Evolutionary conservation across 2,888 invertebrate genomes (phyloP).

Genomic region (Heteromurus nitidus): DNA sequence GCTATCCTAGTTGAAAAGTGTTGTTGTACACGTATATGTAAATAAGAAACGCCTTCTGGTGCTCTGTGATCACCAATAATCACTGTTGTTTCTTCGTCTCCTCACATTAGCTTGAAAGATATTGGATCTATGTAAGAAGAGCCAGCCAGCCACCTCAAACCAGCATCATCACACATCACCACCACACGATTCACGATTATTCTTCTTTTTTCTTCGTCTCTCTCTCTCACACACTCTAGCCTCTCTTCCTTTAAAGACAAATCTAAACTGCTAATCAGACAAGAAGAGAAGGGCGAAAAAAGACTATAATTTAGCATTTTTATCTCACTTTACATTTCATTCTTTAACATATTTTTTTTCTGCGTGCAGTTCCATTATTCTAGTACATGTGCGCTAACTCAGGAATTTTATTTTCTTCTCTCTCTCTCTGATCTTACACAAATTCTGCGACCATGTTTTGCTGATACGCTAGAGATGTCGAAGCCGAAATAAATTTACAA

Average conservation of each 20-base stretch:
- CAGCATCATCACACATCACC: background rate
- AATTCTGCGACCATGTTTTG: too few relatives aligned
- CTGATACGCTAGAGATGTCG: too few relatives aligned
- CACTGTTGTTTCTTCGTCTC: constrained; percentile 58
- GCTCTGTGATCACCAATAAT: constrained; percentile 67
- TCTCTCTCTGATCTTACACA: too few relatives aligned
- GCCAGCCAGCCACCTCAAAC: constrained; percentile 17
- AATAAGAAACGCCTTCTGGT: constrained; percentile 69
- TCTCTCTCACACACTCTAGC: too few relatives aligned
- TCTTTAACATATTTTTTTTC: background rate
- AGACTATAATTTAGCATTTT: constrained; percentile 58
- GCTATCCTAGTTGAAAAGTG: constrained; percentile 34
- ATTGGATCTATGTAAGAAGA: constrained; percentile 47
- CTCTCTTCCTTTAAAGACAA: constrained; percentile 56
- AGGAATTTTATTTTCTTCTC: too few relatives aligned
- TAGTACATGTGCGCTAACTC: too few relatives aligned
- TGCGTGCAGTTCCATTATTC: too few relatives aligned
- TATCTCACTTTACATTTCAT: constrained; percentile 42
- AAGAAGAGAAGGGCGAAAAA: constrained; percentile 53
- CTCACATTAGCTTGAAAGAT: constrained; percentile 48
- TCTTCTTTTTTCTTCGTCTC: too few relatives aligned
- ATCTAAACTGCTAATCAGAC: constrained; percentile 59
- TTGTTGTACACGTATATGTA: constrained; percentile 49
- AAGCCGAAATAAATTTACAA: too few relatives aligned
- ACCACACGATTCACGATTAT: constrained; percentile 56